These are phyloP conservation scores for Hybognathus amarus DNA, from an alignment of 2,797 vertebrate species.

Conservation along the genomic window DNA sequence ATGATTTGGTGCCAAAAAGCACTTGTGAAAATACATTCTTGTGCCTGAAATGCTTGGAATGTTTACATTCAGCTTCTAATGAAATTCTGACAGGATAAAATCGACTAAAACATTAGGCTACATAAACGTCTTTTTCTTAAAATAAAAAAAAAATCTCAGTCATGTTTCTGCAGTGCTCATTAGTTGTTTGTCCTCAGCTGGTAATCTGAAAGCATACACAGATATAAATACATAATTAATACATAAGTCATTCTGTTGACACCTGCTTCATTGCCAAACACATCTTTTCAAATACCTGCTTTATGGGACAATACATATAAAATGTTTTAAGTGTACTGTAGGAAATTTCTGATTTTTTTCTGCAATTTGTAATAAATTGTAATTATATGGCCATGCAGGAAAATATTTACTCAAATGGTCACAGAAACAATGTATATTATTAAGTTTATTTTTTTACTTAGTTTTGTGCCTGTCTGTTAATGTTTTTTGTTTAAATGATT, in stretches of 20 bases:
- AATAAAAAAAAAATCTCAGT: too few species aligned
- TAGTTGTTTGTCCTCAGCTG: conserved; percentile 87
- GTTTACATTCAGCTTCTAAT: conserved; percentile 2
- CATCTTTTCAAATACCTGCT: neutral
- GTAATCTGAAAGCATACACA: conserved; percentile 80
- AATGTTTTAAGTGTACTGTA: neutral
- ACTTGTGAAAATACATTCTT: neutral
- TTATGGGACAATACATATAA: neutral
- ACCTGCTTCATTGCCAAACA: neutral
- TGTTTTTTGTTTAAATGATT: neutral
- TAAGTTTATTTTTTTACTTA: neutral
- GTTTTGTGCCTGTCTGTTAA: neutral
- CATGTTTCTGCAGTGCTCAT: neutral
- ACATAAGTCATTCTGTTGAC: neutral
- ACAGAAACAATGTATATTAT: neutral
- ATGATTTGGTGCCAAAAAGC: neutral
- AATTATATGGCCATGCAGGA: neutral
- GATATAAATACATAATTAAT: conserved; percentile 12
- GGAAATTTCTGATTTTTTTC: fast-evolving
- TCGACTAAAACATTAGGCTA: neutral
- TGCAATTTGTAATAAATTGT: neutral
- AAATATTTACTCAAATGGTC: neutral
- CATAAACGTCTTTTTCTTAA: neutral
- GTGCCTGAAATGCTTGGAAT: conserved; percentile 14
- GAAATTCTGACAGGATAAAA: conserved; percentile 4